Conservation (phyloP, 2,888 invertebrate species). For the Drosophila infuscata region DNA sequence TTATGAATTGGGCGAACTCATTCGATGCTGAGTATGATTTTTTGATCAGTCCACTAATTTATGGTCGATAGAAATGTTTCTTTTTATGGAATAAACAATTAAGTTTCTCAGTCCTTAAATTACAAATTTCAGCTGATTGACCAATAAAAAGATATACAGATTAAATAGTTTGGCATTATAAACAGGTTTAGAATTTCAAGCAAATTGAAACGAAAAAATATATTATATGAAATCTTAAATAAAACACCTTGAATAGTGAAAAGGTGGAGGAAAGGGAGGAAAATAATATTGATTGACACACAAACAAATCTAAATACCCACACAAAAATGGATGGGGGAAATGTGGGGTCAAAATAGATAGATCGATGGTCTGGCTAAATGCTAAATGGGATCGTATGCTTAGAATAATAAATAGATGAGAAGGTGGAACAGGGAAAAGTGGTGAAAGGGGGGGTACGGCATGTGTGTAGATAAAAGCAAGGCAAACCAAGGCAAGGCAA, state of each 20-base stretch:
- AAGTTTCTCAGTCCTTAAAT: not conserved
- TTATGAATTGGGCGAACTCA: slow-evolving; percentile 9
- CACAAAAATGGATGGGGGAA: slow-evolving; percentile 1
- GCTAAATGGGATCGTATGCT: slow-evolving; percentile 70
- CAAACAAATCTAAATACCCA: slow-evolving; percentile 24
- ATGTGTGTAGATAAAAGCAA: slow-evolving; percentile 26
- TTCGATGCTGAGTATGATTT: slow-evolving; percentile 1
- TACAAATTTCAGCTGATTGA: not conserved
- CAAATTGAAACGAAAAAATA: slow-evolving; percentile 9
- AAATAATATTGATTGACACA: slow-evolving; percentile 6
- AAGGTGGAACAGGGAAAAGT: not conserved
- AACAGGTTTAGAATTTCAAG: not conserved
- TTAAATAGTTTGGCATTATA: slow-evolving; percentile 3
- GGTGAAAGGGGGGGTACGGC: not conserved
- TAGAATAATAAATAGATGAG: slow-evolving; percentile 72
- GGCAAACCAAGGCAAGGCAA: slow-evolving; percentile 29
- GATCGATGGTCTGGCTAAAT: slow-evolving; percentile 53
- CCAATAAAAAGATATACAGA: not conserved
- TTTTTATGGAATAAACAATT: not conserved
- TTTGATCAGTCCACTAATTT: slow-evolving; percentile 8
- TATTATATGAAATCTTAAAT: slow-evolving; percentile 42
- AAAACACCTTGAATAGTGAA: slow-evolving; percentile 65
- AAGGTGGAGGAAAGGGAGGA: slow-evolving; percentile 31
- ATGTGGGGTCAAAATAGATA: slow-evolving; percentile 8
- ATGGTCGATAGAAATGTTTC: not conserved